Evolutionary conservation across 2,113 vertebrate genomes (phyloP), one percentile per base, ranked within the genome.

Genomic region (Xyliphius kryptos): DNA sequence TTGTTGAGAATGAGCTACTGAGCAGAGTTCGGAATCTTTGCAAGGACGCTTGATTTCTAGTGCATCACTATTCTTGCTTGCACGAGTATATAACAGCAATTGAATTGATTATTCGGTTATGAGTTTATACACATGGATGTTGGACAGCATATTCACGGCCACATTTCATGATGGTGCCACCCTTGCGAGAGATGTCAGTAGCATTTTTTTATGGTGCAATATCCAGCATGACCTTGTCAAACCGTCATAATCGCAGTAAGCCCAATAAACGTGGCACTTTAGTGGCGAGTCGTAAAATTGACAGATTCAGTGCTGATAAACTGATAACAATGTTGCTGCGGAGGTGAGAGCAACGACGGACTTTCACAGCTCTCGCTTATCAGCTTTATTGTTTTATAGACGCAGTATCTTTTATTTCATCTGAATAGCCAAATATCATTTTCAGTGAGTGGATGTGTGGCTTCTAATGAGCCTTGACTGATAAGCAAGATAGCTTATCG

Each of bases 401-500:
- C 13, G 2, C 17, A 21, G 16, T 71, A 73, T 71, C 71, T 73
- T 67, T 50, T 41, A 51, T 60, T 52, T 48, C 56, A 38, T 69
- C 60, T 40, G 15, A 47, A 38, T 32, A 41, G 12, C 55, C 47
- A 38, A 53, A 56, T 67, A 51, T 72, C 74, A 76, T 61, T 44
- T 58, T 56, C 26, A n/a, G n/a, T n/a, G 46, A 47, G 44, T 19
- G n/a, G 14, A 51, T 11, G 32, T 47, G 49, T n/a, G 50, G 61
- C 56, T 66, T 47, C 75, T 83, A 85, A 87, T 79, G 81, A 85
- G 82, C 63, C 71, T 69, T 74, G 69, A 75, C 69, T 69, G 82
- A 87, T 83, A 82, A 81, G 73, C 71, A 68, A 41, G 73, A 83
- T 85, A 81, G 6, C 70, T 80, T 85, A 87, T 87, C 82, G 71